Evolutionary conservation across 2,113 vertebrate species (phyloP).

Genomic region (Garra rufa): DNA sequence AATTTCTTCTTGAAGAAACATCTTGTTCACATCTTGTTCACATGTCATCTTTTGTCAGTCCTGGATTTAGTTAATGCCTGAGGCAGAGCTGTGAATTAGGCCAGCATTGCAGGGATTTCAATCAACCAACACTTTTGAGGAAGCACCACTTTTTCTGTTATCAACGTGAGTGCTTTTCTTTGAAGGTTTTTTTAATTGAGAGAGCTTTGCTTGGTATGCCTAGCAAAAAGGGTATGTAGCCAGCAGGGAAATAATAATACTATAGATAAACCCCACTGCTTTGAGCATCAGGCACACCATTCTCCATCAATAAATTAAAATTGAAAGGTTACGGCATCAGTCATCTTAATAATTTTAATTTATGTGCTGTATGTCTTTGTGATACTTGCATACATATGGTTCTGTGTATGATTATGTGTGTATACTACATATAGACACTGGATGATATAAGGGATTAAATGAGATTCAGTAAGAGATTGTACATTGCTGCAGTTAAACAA

Average conservation of each 20-base stretch:
- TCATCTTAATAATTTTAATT: conserved; percentile 43
- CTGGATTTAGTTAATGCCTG: conserved; percentile 60
- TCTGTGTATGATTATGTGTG: conserved; percentile 21
- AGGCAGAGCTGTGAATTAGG: conserved; percentile 65
- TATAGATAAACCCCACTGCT: conserved; percentile 44
- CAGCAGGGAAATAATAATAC: conserved; percentile 19
- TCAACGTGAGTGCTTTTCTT: conserved; percentile 5
- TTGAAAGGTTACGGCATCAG: conserved; percentile 55
- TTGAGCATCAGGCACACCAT: conserved; percentile 64
- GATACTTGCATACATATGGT: background rate
- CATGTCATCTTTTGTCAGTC: conserved; percentile 46
- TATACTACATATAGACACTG: background rate
- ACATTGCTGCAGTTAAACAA: background rate
- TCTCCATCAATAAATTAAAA: conserved; percentile 54
- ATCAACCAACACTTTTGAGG: conserved; percentile 63
- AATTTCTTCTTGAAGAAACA: conserved; percentile 19
- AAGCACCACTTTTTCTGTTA: background rate
- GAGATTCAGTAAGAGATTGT: background rate
- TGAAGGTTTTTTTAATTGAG: background rate
- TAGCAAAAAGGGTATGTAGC: background rate
- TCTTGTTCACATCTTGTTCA: conserved; percentile 39
- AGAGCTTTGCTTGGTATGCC: background rate
- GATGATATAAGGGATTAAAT: conserved; percentile 36
- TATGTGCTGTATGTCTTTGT: conserved; percentile 29
- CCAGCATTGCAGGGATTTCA: conserved; percentile 66